These are phyloP conservation scores for Ceratina japonica DNA, from an alignment of 1,140 invertebrate genomes.

Conservation along the genomic window DNA sequence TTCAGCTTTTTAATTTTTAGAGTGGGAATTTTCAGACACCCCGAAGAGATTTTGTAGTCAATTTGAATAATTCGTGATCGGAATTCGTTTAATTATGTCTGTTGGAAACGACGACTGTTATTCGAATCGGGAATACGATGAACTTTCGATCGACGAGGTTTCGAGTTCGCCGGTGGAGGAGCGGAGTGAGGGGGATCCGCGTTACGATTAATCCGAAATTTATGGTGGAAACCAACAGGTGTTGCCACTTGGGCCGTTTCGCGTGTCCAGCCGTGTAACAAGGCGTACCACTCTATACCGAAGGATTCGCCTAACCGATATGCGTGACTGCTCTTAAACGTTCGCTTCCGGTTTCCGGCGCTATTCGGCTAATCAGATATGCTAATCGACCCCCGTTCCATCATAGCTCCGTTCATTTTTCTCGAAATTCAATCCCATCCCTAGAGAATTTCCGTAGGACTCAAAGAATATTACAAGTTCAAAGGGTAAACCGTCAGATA, in stretches of 20 bases:
- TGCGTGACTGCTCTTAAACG: conserved; percentile 64
- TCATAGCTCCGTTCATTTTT: not conserved
- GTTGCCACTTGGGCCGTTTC: conserved; percentile 56
- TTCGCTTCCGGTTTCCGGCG: conserved; percentile 56
- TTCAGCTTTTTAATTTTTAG: no score
- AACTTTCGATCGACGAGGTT: not conserved
- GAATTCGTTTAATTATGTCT: no score
- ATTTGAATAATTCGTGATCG: no score
- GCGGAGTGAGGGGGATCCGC: conserved; percentile 4
- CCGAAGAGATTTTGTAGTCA: no score
- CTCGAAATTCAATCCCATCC: not conserved
- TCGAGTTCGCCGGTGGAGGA: conserved; percentile 30
- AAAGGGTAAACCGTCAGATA: no score
- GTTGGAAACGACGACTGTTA: no score
- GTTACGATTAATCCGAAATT: conserved; percentile 65
- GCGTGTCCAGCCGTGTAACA: conserved; percentile 61
- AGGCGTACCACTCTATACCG: conserved; percentile 64
- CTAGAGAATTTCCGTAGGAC: not conserved
- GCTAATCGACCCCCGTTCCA: conserved; percentile 32
- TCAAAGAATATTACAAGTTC: not conserved
- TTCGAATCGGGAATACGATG: no score
- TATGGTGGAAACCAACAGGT: conserved; percentile 67
- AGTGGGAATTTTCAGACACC: no score
- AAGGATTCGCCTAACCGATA: conserved; percentile 59
- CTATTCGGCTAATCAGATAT: conserved; percentile 56